Conservation (phyloP, 2,888 invertebrate species). For the Leucophora obtusa region DNA sequence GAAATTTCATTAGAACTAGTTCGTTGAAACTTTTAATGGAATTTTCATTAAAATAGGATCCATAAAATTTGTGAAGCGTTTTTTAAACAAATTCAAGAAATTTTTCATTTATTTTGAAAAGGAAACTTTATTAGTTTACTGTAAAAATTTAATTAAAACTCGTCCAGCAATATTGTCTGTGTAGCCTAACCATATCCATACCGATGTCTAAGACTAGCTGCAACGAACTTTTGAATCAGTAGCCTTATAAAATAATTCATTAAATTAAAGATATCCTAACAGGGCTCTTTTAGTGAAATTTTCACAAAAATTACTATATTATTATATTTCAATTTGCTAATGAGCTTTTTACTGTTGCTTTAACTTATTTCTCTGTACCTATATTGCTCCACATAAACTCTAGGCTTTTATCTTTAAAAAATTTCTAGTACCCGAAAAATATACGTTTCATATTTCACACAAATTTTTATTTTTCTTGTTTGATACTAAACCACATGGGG, state of each 20-base stretch:
- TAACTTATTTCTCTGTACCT: background rate
- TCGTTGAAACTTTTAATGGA: too few relatives aligned
- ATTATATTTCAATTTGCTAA: constrained; percentile 50
- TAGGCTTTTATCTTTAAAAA: background rate
- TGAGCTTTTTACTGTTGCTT: constrained; percentile 15
- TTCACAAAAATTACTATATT: background rate
- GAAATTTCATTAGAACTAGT: too few relatives aligned
- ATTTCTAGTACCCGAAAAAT: background rate
- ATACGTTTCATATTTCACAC: constrained; percentile 9
- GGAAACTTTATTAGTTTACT: too few relatives aligned
- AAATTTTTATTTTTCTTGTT: constrained; percentile 28
- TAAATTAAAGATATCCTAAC: background rate
- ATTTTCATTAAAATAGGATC: too few relatives aligned
- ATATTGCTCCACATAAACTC: background rate
- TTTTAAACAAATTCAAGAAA: too few relatives aligned
- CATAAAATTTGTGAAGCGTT: too few relatives aligned
- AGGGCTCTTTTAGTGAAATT: background rate
- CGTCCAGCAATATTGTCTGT: too few relatives aligned
- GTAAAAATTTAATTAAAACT: too few relatives aligned
- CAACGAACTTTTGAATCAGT: too few relatives aligned
- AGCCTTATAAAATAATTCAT: background rate
- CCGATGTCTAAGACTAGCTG: too few relatives aligned
- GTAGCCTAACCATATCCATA: too few relatives aligned
- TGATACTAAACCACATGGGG: constrained; percentile 44
- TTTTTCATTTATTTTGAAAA: too few relatives aligned